Evolutionary conservation across 2,113 vertebrate genomes (phyloP).

Genomic region (Seriola dumerili): DNA sequence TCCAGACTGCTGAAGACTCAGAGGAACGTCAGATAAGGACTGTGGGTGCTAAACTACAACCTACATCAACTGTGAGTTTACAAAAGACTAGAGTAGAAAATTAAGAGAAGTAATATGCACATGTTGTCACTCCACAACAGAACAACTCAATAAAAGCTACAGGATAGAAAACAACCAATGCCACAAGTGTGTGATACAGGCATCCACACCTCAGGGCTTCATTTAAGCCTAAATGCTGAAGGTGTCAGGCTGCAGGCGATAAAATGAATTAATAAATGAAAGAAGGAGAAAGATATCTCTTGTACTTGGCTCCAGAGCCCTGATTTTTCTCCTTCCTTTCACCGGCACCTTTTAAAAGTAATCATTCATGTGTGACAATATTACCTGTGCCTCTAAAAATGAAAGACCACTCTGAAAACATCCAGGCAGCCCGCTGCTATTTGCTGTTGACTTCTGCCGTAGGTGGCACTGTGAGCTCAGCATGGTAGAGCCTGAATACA

Average conservation of each 20-base stretch:
- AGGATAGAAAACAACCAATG: neutral
- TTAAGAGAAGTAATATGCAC: no score
- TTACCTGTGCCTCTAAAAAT: constrained; percentile 26
- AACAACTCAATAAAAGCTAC: no score
- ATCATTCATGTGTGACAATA: constrained; percentile 42
- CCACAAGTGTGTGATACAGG: neutral
- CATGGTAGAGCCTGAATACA: neutral
- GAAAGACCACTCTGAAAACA: constrained; percentile 20
- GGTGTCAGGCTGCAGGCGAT: constrained; percentile 5
- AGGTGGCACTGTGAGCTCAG: neutral
- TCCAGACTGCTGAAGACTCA: no score
- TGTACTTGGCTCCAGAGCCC: constrained; percentile 5
- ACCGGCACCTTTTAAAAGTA: constrained; percentile 1
- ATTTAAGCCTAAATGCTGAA: neutral
- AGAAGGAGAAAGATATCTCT: neutral
- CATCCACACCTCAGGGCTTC: constrained; percentile 1
- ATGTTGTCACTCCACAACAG: no score
- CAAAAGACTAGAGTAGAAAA: no score
- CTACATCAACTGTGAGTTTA: no score
- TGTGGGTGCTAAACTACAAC: no score
- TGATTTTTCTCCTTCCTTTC: constrained; percentile 39
- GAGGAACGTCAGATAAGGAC: no score
- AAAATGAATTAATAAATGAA: constrained; percentile 31
- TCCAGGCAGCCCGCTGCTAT: neutral
- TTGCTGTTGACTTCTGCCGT: neutral